phyloP scores from a whole-genome alignment of 2,797 vertebrate genomes.

The Sebastes iracundus region DNA sequence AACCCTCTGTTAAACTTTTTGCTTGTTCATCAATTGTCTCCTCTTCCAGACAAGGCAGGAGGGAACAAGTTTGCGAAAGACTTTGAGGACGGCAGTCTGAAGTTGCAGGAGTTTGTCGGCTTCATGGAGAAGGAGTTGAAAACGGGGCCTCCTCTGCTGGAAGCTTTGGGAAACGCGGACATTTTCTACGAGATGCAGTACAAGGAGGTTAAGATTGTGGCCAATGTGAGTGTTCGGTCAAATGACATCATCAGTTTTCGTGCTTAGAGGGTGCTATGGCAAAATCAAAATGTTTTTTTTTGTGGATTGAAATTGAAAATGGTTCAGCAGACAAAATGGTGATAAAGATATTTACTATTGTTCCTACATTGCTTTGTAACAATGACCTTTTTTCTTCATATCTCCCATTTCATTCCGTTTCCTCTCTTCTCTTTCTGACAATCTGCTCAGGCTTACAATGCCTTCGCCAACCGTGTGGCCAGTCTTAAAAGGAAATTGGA shows the following conservation, averaged over 20 bases:
- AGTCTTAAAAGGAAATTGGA: constrained; percentile 97
- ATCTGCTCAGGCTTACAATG: constrained; percentile 90
- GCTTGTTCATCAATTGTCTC: neutral
- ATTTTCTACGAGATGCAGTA: constrained; percentile 98
- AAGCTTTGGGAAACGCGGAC: constrained; percentile 93
- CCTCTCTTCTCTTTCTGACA: neutral
- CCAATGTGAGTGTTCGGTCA: constrained; percentile 88
- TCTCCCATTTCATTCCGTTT: neutral
- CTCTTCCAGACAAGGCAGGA: constrained; percentile 91
- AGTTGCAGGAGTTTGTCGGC: constrained; percentile 94
- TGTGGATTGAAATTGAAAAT: neutral
- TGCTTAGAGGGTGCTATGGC: neutral
- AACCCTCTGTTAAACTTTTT: neutral
- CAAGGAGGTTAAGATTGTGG: constrained; percentile 98
- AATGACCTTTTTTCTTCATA: neutral
- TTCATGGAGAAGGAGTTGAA: constrained; percentile 93
- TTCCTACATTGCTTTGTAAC: neutral
- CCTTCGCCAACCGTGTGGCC: constrained; percentile 94
- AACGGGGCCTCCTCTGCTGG: constrained; percentile 88
- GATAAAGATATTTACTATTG: neutral
- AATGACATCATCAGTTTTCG: neutral
- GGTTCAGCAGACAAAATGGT: neutral
- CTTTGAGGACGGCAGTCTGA: constrained; percentile 95
- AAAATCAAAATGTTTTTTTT: neutral
- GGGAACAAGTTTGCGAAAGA: constrained; percentile 98